Evolutionary conservation across 2,113 vertebrate species (phyloP).

Genomic region (Amblyopsis rosae): DNA sequence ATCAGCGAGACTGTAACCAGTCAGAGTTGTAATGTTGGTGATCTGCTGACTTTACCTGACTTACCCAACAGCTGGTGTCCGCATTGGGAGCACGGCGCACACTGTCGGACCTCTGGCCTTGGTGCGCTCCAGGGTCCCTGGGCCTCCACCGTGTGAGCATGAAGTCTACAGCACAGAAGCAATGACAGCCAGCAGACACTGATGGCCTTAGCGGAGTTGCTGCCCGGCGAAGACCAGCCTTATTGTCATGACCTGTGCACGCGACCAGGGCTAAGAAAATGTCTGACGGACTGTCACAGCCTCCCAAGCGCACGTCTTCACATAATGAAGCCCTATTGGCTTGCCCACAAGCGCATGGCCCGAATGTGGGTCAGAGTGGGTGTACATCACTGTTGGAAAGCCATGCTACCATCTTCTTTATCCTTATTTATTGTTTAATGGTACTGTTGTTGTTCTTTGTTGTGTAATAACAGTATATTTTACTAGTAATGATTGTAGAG

Average conservation of each 20-base stretch:
- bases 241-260: slow-evolving; percentile 51
- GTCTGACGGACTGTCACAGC: slow-evolving; percentile 43
- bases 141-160: too few species aligned
- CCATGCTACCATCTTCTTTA: slow-evolving; percentile 32
- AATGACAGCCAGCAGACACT: slow-evolving; percentile 51
- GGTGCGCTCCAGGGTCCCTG: too few species aligned
- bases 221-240: slow-evolving; percentile 46
- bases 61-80: too few species aligned
- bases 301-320: slow-evolving; percentile 32
- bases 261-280: slow-evolving; percentile 20
- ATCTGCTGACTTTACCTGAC: too few species aligned
- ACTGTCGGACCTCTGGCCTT: too few species aligned
- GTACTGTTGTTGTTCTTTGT: too few species aligned
- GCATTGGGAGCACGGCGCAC: too few species aligned
- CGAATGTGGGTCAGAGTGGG: slow-evolving; percentile 49
- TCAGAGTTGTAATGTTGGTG: too few species aligned
- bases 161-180: slow-evolving; percentile 27
- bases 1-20: too few species aligned
- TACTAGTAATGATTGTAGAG: too few species aligned
- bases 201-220: slow-evolving; percentile 47
- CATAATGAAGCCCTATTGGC: slow-evolving; percentile 57
- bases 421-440: background rate
- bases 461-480: too few species aligned
- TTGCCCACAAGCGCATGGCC: slow-evolving; percentile 44
- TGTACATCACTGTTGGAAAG: slow-evolving; percentile 56